phyloP scores from a whole-genome alignment of 2,888 invertebrate genomes.

The Apamea crenata region DNA sequence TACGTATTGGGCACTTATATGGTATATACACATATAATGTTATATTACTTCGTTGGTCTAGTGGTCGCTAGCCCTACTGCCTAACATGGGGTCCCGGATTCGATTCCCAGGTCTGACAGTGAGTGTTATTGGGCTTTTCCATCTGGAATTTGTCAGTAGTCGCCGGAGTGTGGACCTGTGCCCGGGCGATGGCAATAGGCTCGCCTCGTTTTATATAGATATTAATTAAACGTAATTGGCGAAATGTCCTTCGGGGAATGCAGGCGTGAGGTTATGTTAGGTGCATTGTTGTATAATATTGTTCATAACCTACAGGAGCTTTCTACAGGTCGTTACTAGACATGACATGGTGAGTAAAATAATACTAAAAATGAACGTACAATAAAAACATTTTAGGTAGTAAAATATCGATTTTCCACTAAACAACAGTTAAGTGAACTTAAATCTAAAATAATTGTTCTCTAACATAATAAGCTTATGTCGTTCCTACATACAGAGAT shows the following conservation, averaged over 20 bases:
- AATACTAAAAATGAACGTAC: background rate
- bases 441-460: constrained; percentile 3
- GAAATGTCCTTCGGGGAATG: background rate
- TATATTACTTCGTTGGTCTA: background rate
- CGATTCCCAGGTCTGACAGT: background rate
- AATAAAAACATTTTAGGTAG: background rate
- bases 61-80: background rate
- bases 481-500: background rate
- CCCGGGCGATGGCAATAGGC: background rate
- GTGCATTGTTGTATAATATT: background rate
- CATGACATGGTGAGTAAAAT: background rate
- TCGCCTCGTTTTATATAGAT: too few relatives aligned
- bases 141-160: too few relatives aligned
- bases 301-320: background rate
- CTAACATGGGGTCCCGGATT: background rate
- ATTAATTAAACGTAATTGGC: background rate
- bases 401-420: background rate
- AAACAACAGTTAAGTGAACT: background rate
- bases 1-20: background rate
- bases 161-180: background rate
- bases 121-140: too few relatives aligned
- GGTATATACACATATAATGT: too few relatives aligned
- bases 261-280: background rate
- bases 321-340: background rate
- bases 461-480: background rate